Evolutionary conservation across 2,888 invertebrate genomes (phyloP).

Genomic region (Synergus laeviventris): DNA sequence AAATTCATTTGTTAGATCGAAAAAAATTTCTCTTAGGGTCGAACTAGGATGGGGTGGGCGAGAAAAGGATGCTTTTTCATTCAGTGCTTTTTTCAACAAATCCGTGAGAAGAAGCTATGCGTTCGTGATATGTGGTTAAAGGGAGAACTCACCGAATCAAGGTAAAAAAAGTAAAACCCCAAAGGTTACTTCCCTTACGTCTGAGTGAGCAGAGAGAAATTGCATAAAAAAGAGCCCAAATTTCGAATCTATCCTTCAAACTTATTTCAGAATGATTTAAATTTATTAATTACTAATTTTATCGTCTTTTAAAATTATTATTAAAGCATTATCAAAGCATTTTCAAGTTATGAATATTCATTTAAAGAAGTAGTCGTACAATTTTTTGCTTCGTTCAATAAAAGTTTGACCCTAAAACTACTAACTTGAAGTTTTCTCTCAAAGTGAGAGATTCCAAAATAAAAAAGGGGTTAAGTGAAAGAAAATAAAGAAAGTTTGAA

Average conservation of each 20-base stretch:
- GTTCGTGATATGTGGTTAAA: not conserved
- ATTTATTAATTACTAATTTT: too few species aligned
- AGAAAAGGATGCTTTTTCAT: not conserved
- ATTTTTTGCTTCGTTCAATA: too few species aligned
- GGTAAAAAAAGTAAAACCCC: not conserved
- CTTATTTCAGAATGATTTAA: not conserved
- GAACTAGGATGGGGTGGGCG: not conserved
- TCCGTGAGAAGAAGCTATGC: not conserved
- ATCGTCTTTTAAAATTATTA: too few species aligned
- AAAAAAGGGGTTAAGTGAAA: too few species aligned
- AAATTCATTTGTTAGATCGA: not conserved
- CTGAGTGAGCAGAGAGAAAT: not conserved
- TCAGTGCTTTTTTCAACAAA: not conserved
- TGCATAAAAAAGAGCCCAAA: not conserved
- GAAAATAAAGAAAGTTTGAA: too few species aligned
- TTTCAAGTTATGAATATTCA: too few species aligned
- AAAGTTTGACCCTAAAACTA: too few species aligned
- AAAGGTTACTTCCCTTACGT: not conserved
- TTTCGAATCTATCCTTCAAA: not conserved
- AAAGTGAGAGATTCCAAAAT: too few species aligned
- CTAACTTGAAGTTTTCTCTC: too few species aligned
- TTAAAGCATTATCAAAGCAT: too few species aligned
- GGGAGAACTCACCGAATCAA: not conserved
- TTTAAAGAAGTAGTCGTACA: too few species aligned
- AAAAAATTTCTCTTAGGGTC: not conserved